phyloP scores from a whole-genome alignment of 2,113 vertebrate species.

The Cyanoramphus novaezelandiae region DNA sequence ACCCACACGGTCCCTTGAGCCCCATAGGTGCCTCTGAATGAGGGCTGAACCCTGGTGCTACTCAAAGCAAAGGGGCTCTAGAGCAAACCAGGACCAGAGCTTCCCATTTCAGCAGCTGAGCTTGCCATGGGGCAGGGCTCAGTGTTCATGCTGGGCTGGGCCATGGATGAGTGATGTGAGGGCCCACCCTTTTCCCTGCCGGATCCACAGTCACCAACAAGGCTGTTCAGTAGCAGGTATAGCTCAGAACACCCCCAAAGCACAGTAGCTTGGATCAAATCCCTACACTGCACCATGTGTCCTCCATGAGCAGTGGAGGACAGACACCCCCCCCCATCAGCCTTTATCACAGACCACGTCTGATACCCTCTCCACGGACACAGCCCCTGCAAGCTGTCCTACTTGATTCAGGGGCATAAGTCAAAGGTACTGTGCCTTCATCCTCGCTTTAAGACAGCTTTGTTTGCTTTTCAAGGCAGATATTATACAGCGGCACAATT shows the following conservation, averaged over 20 bases:
- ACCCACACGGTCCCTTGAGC: neutral
- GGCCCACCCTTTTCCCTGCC: neutral
- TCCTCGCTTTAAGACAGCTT: neutral
- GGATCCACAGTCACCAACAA: neutral
- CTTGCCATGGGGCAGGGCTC: neutral
- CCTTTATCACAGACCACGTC: neutral
- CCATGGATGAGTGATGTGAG: accelerated
- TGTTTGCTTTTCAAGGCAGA: constrained; percentile 40
- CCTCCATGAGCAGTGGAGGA: accelerated
- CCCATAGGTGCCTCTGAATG: neutral
- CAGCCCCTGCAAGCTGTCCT: neutral
- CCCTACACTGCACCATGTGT: neutral
- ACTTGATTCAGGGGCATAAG: neutral
- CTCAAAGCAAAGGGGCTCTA: neutral
- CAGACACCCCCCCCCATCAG: accelerated
- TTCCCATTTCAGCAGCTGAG: neutral
- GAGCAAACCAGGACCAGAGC: neutral
- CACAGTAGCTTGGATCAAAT: neutral
- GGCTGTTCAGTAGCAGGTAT: neutral
- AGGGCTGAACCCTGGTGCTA: neutral
- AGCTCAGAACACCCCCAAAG: neutral
- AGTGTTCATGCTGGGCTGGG: accelerated
- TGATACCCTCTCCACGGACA: neutral
- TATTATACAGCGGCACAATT: neutral
- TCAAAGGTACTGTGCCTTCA: neutral